A percentile compares a stretch with the other conserved stretches of the same genome.
These are phyloP conservation scores for Leucophenga montana DNA, from an alignment of 2,888 invertebrate genomes.

Conservation along the genomic window DNA sequence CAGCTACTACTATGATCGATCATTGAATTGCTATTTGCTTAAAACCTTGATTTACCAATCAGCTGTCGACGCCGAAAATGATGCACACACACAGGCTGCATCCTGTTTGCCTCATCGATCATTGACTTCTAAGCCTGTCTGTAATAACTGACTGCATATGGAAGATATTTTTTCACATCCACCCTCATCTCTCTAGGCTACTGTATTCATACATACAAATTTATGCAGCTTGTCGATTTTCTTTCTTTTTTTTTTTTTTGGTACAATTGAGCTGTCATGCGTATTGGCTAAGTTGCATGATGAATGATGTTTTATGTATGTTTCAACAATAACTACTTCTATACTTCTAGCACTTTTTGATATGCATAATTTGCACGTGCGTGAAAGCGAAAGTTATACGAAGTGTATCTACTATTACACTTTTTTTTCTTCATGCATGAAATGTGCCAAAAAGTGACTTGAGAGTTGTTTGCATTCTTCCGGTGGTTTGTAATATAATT, in stretches of 20 bases:
- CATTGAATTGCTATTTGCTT: no score
- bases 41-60: conserved; percentile 3
- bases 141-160: no score
- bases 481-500: no score
- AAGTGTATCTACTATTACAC: no score
- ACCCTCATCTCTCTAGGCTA: background rate
- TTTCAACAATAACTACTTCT: no score
- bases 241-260: background rate
- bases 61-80: background rate
- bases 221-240: background rate
- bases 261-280: background rate
- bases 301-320: background rate
- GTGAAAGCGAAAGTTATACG: background rate
- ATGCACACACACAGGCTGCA: no score
- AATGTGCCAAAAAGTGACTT: no score
- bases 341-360: background rate
- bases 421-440: no score
- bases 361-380: background rate
- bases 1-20: background rate
- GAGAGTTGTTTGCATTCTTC: no score
- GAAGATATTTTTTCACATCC: no score
- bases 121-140: conserved; percentile 1
- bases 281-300: background rate
- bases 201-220: background rate
- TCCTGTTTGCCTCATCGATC: background rate